phyloP scores from a whole-genome alignment of 2,113 vertebrate species.

The Eupsittula cactorum region DNA sequence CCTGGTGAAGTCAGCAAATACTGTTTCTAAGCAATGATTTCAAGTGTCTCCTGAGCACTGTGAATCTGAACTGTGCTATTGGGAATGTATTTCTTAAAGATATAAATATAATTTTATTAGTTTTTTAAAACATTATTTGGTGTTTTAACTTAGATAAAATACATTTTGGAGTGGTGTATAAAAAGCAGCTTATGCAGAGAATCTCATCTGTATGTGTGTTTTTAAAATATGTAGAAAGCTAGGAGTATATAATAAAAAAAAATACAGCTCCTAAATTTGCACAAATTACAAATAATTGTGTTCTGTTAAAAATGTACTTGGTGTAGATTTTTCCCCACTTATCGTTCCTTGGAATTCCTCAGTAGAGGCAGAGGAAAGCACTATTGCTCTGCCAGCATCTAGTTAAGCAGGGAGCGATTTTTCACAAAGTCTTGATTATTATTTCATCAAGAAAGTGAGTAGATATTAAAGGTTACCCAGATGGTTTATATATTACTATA shows the following conservation, averaged over 20 bases:
- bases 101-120: conserved; percentile 56
- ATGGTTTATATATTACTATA: conserved; percentile 65
- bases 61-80: conserved; percentile 67
- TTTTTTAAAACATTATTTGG: conserved; percentile 43
- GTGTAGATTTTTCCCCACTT: not conserved
- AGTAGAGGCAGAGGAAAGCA: not conserved
- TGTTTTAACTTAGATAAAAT: conserved; percentile 51
- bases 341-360: conserved; percentile 1
- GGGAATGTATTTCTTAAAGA: conserved; percentile 68
- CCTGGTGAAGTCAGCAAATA: conserved; percentile 81
- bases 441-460: conserved; percentile 59
- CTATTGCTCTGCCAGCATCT: not conserved
- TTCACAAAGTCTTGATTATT: conserved; percentile 56
- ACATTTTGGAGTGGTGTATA: not conserved
- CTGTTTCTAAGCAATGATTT: conserved; percentile 79
- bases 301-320: conserved; percentile 17
- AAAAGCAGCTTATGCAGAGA: not conserved
- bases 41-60: conserved; percentile 75
- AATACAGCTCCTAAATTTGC: not conserved
- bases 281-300: not conserved
- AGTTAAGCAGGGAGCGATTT: conserved; percentile 6
- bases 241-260: not conserved
- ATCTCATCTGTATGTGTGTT: not conserved
- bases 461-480: conserved; percentile 63
- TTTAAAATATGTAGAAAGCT: not conserved